Conservation (phyloP, 2,888 invertebrate species). For the Pecten maximus region DNA sequence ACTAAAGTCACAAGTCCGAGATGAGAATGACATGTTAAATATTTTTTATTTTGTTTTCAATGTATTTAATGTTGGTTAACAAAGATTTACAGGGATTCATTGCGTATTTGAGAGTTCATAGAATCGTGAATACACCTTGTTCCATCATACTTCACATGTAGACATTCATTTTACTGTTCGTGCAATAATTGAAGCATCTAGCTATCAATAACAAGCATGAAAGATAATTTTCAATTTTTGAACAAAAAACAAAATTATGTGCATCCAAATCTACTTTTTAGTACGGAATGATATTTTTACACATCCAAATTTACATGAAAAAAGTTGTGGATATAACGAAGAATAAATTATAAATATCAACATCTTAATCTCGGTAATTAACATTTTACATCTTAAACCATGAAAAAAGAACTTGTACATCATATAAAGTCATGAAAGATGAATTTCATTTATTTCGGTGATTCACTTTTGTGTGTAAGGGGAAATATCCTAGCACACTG, state of each 20-base stretch:
- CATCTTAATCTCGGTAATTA: no score
- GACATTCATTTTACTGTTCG: background rate
- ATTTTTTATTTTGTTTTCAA: slow-evolving; percentile 5
- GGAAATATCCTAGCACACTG: no score
- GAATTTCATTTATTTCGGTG: no score
- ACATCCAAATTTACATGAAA: background rate
- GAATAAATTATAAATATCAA: no score
- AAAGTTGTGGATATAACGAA: no score
- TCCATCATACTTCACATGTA: background rate
- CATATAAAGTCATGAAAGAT: no score
- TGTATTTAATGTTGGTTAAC: background rate
- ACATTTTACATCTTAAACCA: no score
- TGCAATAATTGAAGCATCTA: background rate
- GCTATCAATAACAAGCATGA: background rate
- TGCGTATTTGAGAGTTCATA: background rate
- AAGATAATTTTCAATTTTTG: background rate
- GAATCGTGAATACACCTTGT: background rate
- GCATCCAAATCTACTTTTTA: background rate
- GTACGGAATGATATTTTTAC: background rate
- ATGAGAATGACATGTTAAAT: background rate
- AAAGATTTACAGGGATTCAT: background rate
- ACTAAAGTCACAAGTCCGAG: background rate
- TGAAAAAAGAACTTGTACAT: no score
- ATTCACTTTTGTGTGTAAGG: no score
- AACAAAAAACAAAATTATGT: background rate